These are phyloP conservation scores for Argyrosomus japonicus DNA, from an alignment of 2,113 vertebrate genomes.

Conservation along the genomic window DNA sequence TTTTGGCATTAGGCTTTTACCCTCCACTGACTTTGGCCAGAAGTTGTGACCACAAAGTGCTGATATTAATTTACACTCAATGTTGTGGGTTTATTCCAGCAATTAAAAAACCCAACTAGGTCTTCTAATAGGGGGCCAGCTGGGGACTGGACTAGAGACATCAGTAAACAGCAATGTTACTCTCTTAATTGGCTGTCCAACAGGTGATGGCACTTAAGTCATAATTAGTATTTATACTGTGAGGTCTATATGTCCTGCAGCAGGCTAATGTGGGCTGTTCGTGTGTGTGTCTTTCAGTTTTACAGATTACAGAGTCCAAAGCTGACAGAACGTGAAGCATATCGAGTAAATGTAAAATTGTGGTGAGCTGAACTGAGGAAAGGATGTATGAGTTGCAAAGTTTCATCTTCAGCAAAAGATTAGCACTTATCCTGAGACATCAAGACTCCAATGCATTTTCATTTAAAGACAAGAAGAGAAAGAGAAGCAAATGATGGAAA, in stretches of 20 bases:
- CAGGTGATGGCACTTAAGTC: constrained; percentile 40
- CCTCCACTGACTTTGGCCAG: constrained; percentile 50
- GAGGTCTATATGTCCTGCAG: constrained; percentile 40
- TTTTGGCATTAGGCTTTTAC: constrained; percentile 43
- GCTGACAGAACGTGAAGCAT: not conserved
- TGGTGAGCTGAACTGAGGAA: not conserved
- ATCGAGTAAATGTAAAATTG: not conserved
- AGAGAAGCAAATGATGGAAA: not conserved
- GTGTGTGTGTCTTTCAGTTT: not conserved
- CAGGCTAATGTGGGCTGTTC: not conserved
- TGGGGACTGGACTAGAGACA: constrained; percentile 30
- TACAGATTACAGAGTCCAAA: not conserved
- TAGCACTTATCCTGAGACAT: not conserved
- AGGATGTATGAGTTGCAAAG: not conserved
- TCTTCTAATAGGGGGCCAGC: constrained; percentile 42
- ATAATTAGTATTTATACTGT: constrained; percentile 38
- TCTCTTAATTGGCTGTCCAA: constrained; percentile 66
- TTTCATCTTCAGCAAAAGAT: not conserved
- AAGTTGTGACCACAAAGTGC: constrained; percentile 41
- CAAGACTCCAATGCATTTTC: not conserved
- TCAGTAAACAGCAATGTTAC: constrained; percentile 46
- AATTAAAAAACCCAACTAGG: constrained; percentile 63
- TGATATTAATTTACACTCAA: constrained; percentile 56
- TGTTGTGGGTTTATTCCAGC: constrained; percentile 53
- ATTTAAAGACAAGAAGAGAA: not conserved